These are phyloP conservation scores for Papilio xuthus DNA, from an alignment of 1,140 invertebrate species.

Conservation along the genomic window DNA sequence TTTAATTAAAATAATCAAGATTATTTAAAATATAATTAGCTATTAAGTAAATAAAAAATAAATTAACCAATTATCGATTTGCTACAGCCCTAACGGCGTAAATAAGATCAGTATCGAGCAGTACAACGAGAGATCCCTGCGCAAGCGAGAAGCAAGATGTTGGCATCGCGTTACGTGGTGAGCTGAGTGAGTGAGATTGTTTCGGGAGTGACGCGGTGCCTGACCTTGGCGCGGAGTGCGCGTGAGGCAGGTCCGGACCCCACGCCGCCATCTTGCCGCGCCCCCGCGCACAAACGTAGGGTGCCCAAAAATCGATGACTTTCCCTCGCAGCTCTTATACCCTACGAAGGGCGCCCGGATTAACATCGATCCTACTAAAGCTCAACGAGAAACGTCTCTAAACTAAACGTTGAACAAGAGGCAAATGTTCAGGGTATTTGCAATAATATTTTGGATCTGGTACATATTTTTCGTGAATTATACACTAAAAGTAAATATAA, in stretches of 20 bases:
- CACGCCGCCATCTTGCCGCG: constrained; percentile 69
- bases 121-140: constrained; percentile 52
- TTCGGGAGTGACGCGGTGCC: constrained; percentile 65
- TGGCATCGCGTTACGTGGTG: neutral
- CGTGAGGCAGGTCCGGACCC: constrained; percentile 76
- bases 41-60: neutral
- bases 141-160: constrained; percentile 33
- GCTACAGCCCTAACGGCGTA: constrained; percentile 55
- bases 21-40: neutral
- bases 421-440: neutral
- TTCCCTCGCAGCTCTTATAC: constrained; percentile 65
- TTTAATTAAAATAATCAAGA: neutral
- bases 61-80: neutral
- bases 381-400: constrained; percentile 4
- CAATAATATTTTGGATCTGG: neutral
- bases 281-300: constrained; percentile 61
- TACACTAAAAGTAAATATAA: neutral
- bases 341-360: constrained; percentile 62
- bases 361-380: constrained; percentile 46
- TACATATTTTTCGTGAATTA: neutral
- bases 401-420: neutral
- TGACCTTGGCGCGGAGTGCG: constrained; percentile 72
- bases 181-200: constrained; percentile 47
- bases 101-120: constrained; percentile 65
- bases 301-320: constrained; percentile 78